Percentiles rank a stretch among this genome's conserved stretches.
These are phyloP conservation scores for Zele albiditarsus DNA, from an alignment of 2,888 invertebrate species.

Conservation along the genomic window DNA sequence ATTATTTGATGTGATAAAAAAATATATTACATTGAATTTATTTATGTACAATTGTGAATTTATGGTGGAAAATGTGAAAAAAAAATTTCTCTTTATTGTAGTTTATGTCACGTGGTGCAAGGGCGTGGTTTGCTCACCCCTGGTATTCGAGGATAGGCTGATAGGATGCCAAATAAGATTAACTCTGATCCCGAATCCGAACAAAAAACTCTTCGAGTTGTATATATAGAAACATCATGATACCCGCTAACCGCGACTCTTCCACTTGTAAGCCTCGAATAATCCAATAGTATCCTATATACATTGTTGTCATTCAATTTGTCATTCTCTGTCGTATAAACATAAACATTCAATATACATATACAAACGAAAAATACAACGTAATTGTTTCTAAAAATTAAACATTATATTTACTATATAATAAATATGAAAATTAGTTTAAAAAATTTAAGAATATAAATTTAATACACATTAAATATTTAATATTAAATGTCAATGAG, in stretches of 20 bases:
- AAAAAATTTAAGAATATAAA: background rate
- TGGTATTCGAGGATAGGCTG: slow-evolving; percentile 69
- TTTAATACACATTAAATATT: background rate
- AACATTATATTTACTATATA: too few relatives aligned
- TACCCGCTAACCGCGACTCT: slow-evolving; percentile 68
- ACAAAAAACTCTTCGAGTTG: slow-evolving; percentile 64
- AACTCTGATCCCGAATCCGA: slow-evolving; percentile 71
- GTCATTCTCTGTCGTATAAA: slow-evolving; percentile 41
- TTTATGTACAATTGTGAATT: background rate
- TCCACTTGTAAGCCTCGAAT: slow-evolving; percentile 62
- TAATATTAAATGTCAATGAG: background rate
- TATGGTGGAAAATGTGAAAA: background rate
- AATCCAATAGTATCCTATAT: slow-evolving; percentile 70
- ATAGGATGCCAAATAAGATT: slow-evolving; percentile 72
- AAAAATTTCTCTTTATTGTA: slow-evolving; percentile 15
- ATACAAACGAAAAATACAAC: too few relatives aligned
- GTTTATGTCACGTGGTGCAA: slow-evolving; percentile 47
- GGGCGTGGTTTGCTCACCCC: slow-evolving; percentile 71
- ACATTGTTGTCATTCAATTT: slow-evolving; percentile 47
- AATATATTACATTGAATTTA: background rate
- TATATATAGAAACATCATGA: slow-evolving; percentile 48
- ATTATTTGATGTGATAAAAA: background rate
- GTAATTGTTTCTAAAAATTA: too few relatives aligned
- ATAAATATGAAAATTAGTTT: too few relatives aligned
- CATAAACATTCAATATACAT: background rate